Conservation (phyloP, 2,113 vertebrate genomes). For the Phyllopteryx taeniolatus region DNA sequence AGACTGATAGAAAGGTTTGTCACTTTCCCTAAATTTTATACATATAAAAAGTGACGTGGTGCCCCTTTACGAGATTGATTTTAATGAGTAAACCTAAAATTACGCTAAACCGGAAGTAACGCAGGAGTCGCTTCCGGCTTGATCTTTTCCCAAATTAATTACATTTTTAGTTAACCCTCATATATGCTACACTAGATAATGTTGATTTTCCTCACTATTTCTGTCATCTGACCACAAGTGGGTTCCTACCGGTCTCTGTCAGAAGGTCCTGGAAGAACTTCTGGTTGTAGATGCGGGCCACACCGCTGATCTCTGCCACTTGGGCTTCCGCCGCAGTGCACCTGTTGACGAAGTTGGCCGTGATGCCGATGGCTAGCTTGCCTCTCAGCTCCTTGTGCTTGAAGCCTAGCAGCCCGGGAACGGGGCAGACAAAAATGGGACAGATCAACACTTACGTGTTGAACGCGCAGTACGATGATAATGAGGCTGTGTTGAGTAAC, state of each 20-base stretch:
- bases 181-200: too few relatives aligned
- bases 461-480: neutral
- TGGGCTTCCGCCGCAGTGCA: constrained; percentile 80
- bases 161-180: too few relatives aligned
- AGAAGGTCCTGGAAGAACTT: constrained; percentile 90
- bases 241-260: constrained; percentile 79
- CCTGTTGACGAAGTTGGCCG: constrained; percentile 87
- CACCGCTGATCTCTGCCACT: constrained; percentile 89
- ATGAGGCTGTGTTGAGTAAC: neutral
- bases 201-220: too few relatives aligned
- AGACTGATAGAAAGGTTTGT: too few relatives aligned
- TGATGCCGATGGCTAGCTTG: constrained; percentile 92
- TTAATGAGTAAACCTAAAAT: too few relatives aligned
- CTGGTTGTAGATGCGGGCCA: constrained; percentile 95
- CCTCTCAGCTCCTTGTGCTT: constrained; percentile 86
- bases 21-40: too few relatives aligned
- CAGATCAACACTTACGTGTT: neutral
- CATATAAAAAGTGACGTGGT: too few relatives aligned
- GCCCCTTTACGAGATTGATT: too few relatives aligned
- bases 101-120: too few relatives aligned
- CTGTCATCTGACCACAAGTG: neutral
- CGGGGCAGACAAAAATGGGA: neutral
- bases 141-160: too few relatives aligned
- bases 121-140: too few relatives aligned
- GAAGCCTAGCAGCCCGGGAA: constrained; percentile 74